These are phyloP conservation scores for Neolamprologus multifasciatus DNA, from an alignment of 2,797 vertebrate genomes.

Conservation along the genomic window DNA sequence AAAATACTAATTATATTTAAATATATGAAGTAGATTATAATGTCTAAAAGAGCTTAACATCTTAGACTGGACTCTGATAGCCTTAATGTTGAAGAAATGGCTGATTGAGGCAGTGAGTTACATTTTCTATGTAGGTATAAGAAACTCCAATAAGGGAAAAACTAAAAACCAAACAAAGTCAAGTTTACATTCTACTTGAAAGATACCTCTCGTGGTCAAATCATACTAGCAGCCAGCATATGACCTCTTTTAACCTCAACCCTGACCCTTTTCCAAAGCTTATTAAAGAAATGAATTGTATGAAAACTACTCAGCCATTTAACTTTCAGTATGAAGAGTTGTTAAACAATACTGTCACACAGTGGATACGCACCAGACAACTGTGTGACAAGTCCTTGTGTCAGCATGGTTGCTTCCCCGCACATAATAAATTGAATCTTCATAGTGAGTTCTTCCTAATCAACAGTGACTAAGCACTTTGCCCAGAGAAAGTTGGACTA, in stretches of 20 bases:
- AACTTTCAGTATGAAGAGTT: background rate
- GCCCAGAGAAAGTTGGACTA: background rate
- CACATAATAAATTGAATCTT: constrained; percentile 19
- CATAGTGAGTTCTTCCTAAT: constrained; percentile 3
- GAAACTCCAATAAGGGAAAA: background rate
- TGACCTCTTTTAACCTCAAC: background rate
- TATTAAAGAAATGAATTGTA: background rate
- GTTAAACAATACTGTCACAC: background rate
- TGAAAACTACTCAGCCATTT: background rate
- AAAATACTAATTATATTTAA: background rate
- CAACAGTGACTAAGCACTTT: constrained; percentile 27
- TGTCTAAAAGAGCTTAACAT: background rate
- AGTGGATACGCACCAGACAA: background rate
- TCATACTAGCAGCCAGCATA: background rate
- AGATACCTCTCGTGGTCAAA: background rate
- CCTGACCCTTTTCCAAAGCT: background rate
- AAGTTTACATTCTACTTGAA: background rate
- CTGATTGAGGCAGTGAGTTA: background rate
- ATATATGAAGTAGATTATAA: background rate
- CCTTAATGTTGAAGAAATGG: background rate
- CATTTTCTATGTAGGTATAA: background rate
- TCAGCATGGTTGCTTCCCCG: constrained; percentile 1
- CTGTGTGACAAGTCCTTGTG: background rate
- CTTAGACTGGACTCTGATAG: background rate
- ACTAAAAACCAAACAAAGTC: background rate